Base-by-base conservation (phyloP, 2,797 vertebrate species). In the Apogon hyalosoma region DNA sequence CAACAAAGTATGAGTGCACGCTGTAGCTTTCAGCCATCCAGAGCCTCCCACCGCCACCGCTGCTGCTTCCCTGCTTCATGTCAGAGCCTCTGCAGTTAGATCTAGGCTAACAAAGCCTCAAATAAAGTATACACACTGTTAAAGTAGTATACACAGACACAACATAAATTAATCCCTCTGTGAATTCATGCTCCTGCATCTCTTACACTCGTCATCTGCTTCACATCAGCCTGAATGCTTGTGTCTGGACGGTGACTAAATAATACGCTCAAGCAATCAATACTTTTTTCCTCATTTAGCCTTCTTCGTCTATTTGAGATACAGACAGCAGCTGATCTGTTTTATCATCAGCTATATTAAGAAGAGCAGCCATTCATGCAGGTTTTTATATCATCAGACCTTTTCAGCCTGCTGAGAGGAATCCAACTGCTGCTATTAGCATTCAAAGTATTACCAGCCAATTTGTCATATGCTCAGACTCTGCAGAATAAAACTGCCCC, bases 11-110 rank as follows among this genome's bases (percentile, higher is more conserved):
- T 15, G 58, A 87, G 69, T 19, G 68, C 73, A 58, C 58, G 79
- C 80, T 73, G 73, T 71, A 81, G 79, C 77, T 88, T 79, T 84
- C 68, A 74, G 79, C 59, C 51, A 58, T 77, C 67, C 72, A 70
- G 65, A 81, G 19, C 65, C 74, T 78, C 71, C 73, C 53, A 66
- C 53, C 21, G 14, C 16, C 36, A 8, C 50, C 16, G 40, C 70
- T 59, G 60, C 61, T 54, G 52, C 69, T 51, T 53, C 21, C 59
- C 24, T 65, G 66, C 46, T 65, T 70, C 62, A 56, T 16, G 2
- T 77, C 61, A 60, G 33, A 82, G 75, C 50, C 53, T 74, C 69
- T 79, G 77, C 80, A 69, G 79, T 70, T 54, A 62, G 62, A 88
- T 66, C 12, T 64, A 41, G 49, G 67, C 71, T 66, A 78, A 74